Percentiles rank a stretch among this genome's conserved stretches.
Conservation (phyloP, 2,797 vertebrate species). For the Tolypeutes matacus region DNA sequence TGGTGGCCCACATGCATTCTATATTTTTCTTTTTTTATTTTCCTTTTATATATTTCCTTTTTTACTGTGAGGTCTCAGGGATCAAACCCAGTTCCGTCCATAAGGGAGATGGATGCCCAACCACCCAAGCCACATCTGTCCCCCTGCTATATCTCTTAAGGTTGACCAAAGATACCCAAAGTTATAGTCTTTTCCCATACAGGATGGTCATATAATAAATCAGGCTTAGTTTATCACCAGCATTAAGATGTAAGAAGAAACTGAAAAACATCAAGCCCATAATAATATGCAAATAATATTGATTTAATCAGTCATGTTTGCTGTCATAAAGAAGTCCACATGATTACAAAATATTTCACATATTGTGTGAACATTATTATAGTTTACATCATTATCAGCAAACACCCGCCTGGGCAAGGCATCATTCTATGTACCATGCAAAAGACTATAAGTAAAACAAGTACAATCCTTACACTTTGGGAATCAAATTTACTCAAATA, state of each 20-base stretch:
- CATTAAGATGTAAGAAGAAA: conserved; percentile 71
- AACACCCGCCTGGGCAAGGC: conserved; percentile 45
- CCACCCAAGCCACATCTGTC: too few species aligned
- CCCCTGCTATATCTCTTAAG: too few species aligned
- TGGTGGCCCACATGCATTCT: too few species aligned
- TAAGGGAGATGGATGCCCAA: too few species aligned
- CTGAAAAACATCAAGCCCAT: conserved; percentile 58
- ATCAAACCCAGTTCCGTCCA: too few species aligned
- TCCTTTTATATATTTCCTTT: too few species aligned
- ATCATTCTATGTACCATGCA: neutral
- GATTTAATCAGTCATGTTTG: conserved; percentile 78
- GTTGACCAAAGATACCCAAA: too few species aligned
- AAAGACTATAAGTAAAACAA: conserved; percentile 70
- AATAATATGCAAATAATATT: conserved; percentile 71
- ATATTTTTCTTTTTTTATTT: too few species aligned
- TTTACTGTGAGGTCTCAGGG: too few species aligned
- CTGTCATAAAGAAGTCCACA: conserved; percentile 68
- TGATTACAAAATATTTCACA: conserved; percentile 72
- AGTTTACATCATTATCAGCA: conserved; percentile 54
- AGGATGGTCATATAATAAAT: too few species aligned
- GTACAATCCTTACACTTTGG: conserved; percentile 3
- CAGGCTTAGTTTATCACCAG: too few species aligned
- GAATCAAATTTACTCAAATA: conserved; percentile 59
- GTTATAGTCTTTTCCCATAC: too few species aligned
- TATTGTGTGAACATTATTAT: conserved; percentile 55